Base-by-base conservation (phyloP, 1,140 invertebrate species). In the Thaumetopoea pityocampa region DNA sequence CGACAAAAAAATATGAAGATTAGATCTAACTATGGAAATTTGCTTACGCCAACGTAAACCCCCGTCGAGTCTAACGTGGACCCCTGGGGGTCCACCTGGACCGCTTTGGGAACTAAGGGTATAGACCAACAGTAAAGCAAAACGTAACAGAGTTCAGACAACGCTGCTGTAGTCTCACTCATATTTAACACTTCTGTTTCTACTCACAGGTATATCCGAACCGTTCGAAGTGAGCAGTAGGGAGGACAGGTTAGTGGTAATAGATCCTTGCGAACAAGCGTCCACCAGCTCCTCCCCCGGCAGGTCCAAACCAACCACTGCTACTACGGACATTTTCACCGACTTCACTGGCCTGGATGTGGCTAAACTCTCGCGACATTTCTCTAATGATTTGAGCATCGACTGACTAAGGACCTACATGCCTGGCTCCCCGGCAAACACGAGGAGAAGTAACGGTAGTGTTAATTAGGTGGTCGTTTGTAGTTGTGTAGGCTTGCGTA, bases 391-490 rank as follows among this genome's bases (percentile, higher is more conserved):
- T 32, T 52, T 86, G 2, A 78, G 63, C 32, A 84, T 86, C 35
- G 82, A 86, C 77, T 86, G 85, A 86, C 82, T 86, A 76, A 85
- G 63, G 65, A 55, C 51, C n/a, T 83, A 82, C 61, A 52, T 85
- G 48, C 79, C 85, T 15, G 74, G 78, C 20, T 85, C 72, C 5
- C 72, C 76, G 49, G 58, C 67, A 45, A 57, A 58, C 49, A 29
- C 29, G 4, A 58, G 58, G 22, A 46, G 29, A 33, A 41, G 42
- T 11, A 28, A 48, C n/a, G 22, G 15, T 23, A 12, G 7, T n/a
- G 29, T 5, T 38, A 8, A 28, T 12, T 19, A 4, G 17, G 10
- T 27, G 6, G 26, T 16, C 28, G 30, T 16, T 24, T 6, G 9
- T 4, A 2, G 2, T n/a, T n/a, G n/a, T n/a, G n/a, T n/a, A n/a